Percentiles rank a stretch among this genome's conserved stretches.
These are phyloP conservation scores for Xiphophorus hellerii DNA, from an alignment of 2,113 vertebrate species.

Conservation along the genomic window DNA sequence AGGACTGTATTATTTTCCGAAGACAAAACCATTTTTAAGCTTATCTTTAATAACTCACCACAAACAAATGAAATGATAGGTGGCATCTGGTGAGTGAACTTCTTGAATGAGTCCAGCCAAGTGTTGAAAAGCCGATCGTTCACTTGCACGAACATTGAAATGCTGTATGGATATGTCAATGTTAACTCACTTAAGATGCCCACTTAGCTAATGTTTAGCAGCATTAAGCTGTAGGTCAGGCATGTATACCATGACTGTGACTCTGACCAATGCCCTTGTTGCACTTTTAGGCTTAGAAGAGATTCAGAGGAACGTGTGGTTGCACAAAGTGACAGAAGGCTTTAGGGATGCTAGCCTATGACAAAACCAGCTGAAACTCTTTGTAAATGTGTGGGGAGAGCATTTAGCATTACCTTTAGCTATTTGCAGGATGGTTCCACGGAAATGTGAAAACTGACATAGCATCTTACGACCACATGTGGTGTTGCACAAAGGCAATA, in stretches of 20 bases:
- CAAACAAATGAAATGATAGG: no score
- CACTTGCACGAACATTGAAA: not conserved
- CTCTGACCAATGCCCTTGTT: not conserved
- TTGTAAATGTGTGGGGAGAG: not conserved
- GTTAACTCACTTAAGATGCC: not conserved
- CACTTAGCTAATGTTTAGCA: not conserved
- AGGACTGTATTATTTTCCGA: no score
- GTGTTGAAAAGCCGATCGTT: no score
- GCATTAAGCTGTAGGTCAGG: not conserved
- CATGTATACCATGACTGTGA: not conserved
- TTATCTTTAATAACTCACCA: no score
- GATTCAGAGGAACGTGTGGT: not conserved
- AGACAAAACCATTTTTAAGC: no score
- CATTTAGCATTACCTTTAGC: no score
- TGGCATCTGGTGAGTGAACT: no score
- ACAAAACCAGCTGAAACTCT: not conserved
- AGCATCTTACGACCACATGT: not conserved
- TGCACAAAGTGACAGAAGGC: not conserved
- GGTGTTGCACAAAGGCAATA: no score
- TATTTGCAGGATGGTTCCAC: not conserved
- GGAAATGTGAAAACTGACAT: not conserved
- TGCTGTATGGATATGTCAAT: not conserved
- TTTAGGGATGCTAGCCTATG: not conserved
- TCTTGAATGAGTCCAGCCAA: no score
- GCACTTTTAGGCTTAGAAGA: not conserved